Conservation (phyloP, 2,888 invertebrate genomes). For the Lithophane semibrunnea region DNA sequence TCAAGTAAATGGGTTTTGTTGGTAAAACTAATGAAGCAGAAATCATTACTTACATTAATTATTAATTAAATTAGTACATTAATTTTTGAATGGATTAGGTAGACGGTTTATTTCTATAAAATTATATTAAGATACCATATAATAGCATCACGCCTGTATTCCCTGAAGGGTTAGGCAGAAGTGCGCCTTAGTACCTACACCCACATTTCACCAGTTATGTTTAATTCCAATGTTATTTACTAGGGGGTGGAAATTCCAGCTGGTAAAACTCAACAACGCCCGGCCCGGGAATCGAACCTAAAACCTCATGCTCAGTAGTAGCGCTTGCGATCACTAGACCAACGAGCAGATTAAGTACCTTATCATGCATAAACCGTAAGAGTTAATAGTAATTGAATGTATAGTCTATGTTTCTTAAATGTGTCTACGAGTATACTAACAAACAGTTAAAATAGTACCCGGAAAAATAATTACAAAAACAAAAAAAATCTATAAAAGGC, state of each 20-base stretch:
- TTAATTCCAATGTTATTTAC: too few relatives aligned
- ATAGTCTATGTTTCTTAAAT: background rate
- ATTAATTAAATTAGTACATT: slow-evolving; percentile 26
- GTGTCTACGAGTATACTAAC: background rate
- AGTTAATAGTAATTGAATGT: background rate
- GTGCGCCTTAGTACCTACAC: too few relatives aligned
- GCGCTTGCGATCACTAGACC: too few relatives aligned
- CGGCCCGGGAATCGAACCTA: too few relatives aligned
- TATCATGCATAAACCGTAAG: background rate
- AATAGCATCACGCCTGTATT: too few relatives aligned
- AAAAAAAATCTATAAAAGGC: background rate
- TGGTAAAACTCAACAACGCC: too few relatives aligned
- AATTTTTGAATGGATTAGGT: slow-evolving; percentile 7
- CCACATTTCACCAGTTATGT: too few relatives aligned
- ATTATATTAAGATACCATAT: too few relatives aligned
- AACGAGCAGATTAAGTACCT: background rate
- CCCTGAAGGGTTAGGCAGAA: too few relatives aligned
- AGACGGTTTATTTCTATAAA: slow-evolving; percentile 2
- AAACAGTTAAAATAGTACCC: background rate
- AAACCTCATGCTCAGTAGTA: too few relatives aligned
- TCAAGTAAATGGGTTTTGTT: slow-evolving; percentile 49
- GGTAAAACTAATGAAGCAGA: slow-evolving; percentile 44
- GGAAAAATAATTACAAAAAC: background rate
- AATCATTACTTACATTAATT: slow-evolving; percentile 43
- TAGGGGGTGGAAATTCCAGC: too few relatives aligned